A percentile compares a stretch with the other conserved stretches of the same genome.
Conservation (phyloP, 2,797 vertebrate species). For the Chaunax sp. region DNA sequence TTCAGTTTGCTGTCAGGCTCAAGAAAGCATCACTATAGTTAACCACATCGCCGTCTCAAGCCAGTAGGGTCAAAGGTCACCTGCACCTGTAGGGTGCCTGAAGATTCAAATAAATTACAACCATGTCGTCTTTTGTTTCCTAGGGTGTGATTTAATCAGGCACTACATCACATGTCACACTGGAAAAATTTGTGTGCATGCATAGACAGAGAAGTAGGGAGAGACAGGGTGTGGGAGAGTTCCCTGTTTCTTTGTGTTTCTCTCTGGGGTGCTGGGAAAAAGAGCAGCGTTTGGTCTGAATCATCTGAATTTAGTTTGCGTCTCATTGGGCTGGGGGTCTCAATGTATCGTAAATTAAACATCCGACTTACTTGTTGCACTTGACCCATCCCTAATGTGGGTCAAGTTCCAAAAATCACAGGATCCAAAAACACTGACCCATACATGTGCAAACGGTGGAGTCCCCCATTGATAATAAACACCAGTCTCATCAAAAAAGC, state of each 20-base stretch:
- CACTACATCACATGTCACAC: conserved; percentile 57
- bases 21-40: not conserved
- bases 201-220: conserved; percentile 21
- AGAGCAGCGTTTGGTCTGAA: conserved; percentile 46
- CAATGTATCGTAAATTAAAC: conserved; percentile 7
- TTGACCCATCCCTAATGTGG: not conserved
- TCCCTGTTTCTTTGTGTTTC: conserved; percentile 60
- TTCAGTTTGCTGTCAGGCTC: conserved; percentile 5
- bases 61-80: conserved; percentile 32
- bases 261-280: conserved; percentile 60
- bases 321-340: conserved; percentile 18
- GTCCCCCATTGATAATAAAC: not conserved
- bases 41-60: conserved; percentile 5
- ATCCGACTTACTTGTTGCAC: not conserved
- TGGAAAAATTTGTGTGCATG: conserved; percentile 35
- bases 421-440: not conserved
- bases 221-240: conserved; percentile 61
- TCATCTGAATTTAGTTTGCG: conserved; percentile 43
- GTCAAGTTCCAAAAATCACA: conserved; percentile 1
- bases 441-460: not conserved
- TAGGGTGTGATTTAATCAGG: conserved; percentile 57
- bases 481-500: not conserved
- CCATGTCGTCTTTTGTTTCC: conserved; percentile 55
- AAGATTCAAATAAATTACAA: conserved; percentile 47
- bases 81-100: conserved; percentile 43